These are phyloP conservation scores for Pelvicachromis taeniatus DNA, from an alignment of 2,113 vertebrate species.

Conservation along the genomic window DNA sequence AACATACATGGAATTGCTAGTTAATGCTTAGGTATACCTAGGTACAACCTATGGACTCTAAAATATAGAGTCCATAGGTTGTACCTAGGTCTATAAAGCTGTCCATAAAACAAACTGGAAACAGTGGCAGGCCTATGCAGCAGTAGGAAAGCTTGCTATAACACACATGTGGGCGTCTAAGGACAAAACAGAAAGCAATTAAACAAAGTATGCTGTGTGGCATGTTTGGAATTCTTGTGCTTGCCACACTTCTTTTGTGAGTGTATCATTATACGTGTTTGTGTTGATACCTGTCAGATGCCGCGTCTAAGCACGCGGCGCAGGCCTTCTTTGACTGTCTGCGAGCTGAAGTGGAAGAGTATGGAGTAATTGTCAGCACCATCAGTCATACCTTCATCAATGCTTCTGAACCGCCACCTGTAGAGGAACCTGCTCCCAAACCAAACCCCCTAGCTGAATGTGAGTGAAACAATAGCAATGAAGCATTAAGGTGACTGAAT, in stretches of 20 bases:
- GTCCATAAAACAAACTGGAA: too few relatives aligned
- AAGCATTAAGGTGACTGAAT: fast-evolving
- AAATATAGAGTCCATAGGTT: too few relatives aligned
- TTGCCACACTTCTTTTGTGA: background rate
- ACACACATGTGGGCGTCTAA: background rate
- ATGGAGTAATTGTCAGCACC: slow-evolving; percentile 85
- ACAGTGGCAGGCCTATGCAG: background rate
- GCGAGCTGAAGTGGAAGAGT: slow-evolving; percentile 91
- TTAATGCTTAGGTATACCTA: background rate
- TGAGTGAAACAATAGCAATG: slow-evolving; percentile 43
- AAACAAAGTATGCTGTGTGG: background rate
- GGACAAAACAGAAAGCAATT: background rate
- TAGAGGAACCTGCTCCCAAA: background rate
- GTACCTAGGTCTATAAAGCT: too few relatives aligned
- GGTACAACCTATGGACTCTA: background rate
- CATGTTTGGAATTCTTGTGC: slow-evolving; percentile 2
- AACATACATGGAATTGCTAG: background rate
- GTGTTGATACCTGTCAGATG: slow-evolving; percentile 69
- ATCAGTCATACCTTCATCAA: slow-evolving; percentile 92
- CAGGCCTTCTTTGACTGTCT: slow-evolving; percentile 97
- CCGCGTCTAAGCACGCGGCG: slow-evolving; percentile 91
- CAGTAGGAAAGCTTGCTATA: fast-evolving
- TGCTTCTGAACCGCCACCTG: slow-evolving; percentile 32
- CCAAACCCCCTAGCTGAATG: slow-evolving; percentile 53
- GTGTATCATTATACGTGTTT: background rate